phyloP scores from a whole-genome alignment of 2,888 invertebrate genomes.

The Tetragonisca angustula region DNA sequence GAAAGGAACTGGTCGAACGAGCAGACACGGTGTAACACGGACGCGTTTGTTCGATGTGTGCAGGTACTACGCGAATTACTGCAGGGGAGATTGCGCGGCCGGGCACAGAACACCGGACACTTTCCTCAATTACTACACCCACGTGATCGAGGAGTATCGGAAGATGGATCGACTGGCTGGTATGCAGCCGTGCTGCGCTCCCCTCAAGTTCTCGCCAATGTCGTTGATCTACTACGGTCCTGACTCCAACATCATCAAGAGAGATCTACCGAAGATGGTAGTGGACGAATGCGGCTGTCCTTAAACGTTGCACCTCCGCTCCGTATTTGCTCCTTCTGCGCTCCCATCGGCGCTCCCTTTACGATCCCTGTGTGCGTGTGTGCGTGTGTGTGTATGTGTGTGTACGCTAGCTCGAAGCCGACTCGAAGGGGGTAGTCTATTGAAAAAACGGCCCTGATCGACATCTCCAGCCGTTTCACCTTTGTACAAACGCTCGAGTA shows the following conservation, averaged over 20 bases:
- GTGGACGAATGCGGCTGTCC: conserved; percentile 98
- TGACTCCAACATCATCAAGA: conserved; percentile 95
- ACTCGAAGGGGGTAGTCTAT: not conserved
- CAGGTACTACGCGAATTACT: conserved; percentile 95
- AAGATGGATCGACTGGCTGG: conserved; percentile 90
- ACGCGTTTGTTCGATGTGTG: not conserved
- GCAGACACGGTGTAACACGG: not conserved
- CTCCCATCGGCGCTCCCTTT: not conserved
- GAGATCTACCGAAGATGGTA: conserved; percentile 97
- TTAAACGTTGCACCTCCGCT: conserved; percentile 81
- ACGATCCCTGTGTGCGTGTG: not conserved
- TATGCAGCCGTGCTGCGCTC: conserved; percentile 96
- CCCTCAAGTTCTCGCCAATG: conserved; percentile 95
- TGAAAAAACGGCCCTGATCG: not conserved
- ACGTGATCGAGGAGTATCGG: conserved; percentile 95
- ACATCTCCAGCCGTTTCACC: not conserved
- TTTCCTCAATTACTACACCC: conserved; percentile 94
- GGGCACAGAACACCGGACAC: conserved; percentile 92
- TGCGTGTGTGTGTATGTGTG: too few species aligned
- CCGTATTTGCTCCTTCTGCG: not conserved
- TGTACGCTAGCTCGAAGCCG: not conserved
- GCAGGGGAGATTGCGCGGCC: conserved; percentile 94
- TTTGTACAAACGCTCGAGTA: not conserved
- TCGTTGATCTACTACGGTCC: conserved; percentile 96
- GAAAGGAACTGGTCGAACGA: too few species aligned